Evolutionary conservation across 2,888 invertebrate genomes (phyloP).

Genomic region (Amiota minor): DNA sequence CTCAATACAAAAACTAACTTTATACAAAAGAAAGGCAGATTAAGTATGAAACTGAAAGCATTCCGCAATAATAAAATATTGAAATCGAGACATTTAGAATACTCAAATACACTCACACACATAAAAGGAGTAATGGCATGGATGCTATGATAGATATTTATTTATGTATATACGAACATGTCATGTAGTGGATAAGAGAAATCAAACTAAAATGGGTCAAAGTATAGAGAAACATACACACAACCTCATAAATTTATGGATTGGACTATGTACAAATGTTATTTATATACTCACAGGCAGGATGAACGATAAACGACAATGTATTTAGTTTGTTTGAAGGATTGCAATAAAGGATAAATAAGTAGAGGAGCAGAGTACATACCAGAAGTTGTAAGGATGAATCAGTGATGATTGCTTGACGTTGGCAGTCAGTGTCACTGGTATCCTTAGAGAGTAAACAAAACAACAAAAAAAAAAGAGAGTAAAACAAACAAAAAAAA

Average conservation of each 20-base stretch:
- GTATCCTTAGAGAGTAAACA: conserved; percentile 28
- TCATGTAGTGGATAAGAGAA: background rate
- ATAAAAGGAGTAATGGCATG: too few relatives aligned
- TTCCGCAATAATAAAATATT: conserved; percentile 7
- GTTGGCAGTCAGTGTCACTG: conserved; percentile 54
- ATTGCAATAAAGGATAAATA: background rate
- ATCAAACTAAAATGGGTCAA: conserved; percentile 52
- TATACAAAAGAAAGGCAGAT: background rate
- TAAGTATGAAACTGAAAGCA: background rate
- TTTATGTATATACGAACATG: background rate
- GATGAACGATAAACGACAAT: background rate
- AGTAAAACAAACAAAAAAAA: background rate
- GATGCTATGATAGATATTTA: too few relatives aligned
- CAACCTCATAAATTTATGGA: too few relatives aligned
- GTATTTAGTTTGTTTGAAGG: too few relatives aligned
- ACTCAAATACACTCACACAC: too few relatives aligned
- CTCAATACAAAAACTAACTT: background rate
- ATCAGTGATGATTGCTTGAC: conserved; percentile 8
- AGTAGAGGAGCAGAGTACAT: background rate
- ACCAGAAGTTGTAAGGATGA: background rate
- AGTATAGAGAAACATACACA: conserved; percentile 30
- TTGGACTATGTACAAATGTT: too few relatives aligned
- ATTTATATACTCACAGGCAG: conserved; percentile 19
- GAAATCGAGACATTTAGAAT: conserved; percentile 8
- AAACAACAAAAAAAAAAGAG: conserved; percentile 10